Percentiles rank a stretch among this genome's conserved stretches.
Conservation (phyloP, 2,888 invertebrate genomes). For the Eledone cirrhosa region DNA sequence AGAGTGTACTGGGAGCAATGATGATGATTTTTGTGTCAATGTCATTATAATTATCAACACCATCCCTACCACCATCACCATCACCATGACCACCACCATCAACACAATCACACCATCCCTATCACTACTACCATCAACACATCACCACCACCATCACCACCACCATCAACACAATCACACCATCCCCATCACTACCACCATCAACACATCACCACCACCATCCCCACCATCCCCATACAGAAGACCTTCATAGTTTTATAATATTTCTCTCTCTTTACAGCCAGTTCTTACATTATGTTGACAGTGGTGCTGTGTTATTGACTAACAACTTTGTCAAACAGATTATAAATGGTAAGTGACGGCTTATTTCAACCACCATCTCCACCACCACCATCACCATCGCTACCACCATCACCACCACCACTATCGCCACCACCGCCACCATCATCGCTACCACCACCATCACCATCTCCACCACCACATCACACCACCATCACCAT, state of each 20-base stretch:
- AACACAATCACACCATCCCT: no score
- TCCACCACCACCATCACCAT: neutral
- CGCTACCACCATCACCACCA: neutral
- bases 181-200: neutral
- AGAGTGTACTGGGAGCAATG: no score
- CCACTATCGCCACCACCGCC: neutral
- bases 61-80: neutral
- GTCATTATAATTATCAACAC: neutral
- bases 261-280: conserved; percentile 62
- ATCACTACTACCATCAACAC: neutral
- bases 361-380: no score
- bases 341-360: conserved; percentile 47
- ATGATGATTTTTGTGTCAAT: neutral
- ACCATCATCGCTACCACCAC: neutral
- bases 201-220: neutral
- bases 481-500: neutral
- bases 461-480: no score
- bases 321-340: conserved; percentile 67
- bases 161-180: no score
- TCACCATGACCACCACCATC: neutral
- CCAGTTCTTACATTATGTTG: conserved; percentile 84
- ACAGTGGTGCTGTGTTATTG: conserved; percentile 83
- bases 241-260: neutral
- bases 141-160: neutral
- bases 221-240: neutral